phyloP scores from a whole-genome alignment of 2,113 vertebrate genomes.

The Gymnogyps californianus region DNA sequence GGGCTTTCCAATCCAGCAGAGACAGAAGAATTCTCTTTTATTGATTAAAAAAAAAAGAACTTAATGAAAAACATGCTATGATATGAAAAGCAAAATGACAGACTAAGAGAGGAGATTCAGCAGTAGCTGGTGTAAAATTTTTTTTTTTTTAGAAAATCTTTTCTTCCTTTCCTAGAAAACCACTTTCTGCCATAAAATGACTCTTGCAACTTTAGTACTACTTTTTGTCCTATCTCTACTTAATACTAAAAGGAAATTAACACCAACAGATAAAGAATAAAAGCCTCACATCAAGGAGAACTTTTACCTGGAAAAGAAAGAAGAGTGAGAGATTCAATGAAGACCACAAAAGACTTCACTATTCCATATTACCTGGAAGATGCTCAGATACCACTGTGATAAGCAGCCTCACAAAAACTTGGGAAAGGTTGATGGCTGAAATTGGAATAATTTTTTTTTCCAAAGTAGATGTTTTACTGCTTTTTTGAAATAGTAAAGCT shows the following conservation, averaged over 20 bases:
- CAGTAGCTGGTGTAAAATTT: background rate
- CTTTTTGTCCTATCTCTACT: background rate
- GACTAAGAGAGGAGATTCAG: background rate
- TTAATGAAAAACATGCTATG: background rate
- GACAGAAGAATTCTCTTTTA: background rate
- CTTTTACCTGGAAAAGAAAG: background rate
- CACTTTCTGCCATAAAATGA: background rate
- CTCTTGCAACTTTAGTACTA: background rate
- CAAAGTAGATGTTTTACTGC: conserved; percentile 29
- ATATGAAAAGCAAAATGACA: background rate
- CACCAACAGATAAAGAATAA: background rate
- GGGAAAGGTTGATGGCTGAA: conserved; percentile 20
- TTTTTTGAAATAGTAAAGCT: conserved; percentile 13
- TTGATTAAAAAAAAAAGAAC: background rate
- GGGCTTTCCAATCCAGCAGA: background rate
- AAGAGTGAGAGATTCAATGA: background rate
- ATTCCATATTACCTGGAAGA: background rate
- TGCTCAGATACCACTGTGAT: background rate
- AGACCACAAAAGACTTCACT: background rate
- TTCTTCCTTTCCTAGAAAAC: background rate
- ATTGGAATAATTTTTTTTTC: background rate
- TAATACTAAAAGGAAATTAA: background rate
- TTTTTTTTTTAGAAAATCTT: background rate
- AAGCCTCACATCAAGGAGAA: background rate
- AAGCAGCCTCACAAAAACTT: conserved; percentile 28